Conservation (phyloP, 2,888 invertebrate genomes). For the Drosophila pseudotalamancana region DNA sequence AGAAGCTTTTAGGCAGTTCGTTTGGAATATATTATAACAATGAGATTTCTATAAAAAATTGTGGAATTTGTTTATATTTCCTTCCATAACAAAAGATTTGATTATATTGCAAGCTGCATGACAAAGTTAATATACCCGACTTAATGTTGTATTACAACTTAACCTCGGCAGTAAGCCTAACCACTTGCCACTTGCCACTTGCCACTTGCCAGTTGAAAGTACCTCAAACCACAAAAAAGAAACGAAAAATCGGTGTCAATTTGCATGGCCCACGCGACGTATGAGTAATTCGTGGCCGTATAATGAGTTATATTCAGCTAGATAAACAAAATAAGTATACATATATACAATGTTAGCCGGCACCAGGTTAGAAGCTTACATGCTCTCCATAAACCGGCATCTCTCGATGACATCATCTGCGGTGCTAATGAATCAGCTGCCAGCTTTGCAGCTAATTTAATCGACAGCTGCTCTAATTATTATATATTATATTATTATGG, state of each 20-base stretch:
- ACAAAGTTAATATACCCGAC: not conserved
- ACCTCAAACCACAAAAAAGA: no score
- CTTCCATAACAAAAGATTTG: no score
- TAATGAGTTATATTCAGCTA: slow-evolving; percentile 44
- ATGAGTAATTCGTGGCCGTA: slow-evolving; percentile 59
- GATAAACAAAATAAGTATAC: slow-evolving; percentile 35
- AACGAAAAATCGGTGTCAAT: slow-evolving; percentile 71
- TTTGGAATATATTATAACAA: no score
- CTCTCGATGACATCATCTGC: slow-evolving; percentile 44
- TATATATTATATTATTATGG: slow-evolving; percentile 3
- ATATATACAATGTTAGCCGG: slow-evolving; percentile 17
- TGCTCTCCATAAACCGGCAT: slow-evolving; percentile 11
- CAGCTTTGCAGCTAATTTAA: slow-evolving; percentile 3
- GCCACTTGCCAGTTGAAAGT: slow-evolving; percentile 13
- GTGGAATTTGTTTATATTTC: no score
- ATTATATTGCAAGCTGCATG: no score
- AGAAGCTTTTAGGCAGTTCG: no score
- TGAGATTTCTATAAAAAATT: no score
- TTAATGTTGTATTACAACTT: not conserved
- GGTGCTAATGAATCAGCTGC: slow-evolving; percentile 68
- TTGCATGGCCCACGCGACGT: slow-evolving; percentile 46
- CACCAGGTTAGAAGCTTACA: not conserved
- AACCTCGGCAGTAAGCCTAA: slow-evolving; percentile 25
- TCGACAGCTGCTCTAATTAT: slow-evolving; percentile 14
- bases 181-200: slow-evolving; percentile 7